Evolutionary conservation across 2,113 vertebrate species (phyloP), one percentile per base, ranked within the genome.

Genomic region (Lophotis ruficrista): DNA sequence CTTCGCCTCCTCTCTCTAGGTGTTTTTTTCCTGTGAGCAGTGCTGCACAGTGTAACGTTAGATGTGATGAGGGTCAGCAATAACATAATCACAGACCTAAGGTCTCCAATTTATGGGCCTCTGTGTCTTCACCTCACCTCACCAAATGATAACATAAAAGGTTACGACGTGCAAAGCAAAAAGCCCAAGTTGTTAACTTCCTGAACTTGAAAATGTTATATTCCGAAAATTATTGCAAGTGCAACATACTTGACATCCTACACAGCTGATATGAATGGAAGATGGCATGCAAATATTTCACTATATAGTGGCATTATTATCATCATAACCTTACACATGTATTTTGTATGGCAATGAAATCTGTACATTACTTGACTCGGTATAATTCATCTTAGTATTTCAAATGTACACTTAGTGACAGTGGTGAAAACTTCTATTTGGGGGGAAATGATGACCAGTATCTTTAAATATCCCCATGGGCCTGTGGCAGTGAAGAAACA

Each of bases 111-210:
- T 95, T 93, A 93, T 88, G 76, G 1, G 27, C 76, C 68, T 94
- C 76, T 76, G 79, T 60, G 35, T 93, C 71, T 89, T 91, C 87
- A 90, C 62, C 68, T 92, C 95, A 93, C 94, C 93, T 96, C 79
- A 94, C 81, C 90, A 97, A 97, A 96, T 60, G 78, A 72, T 91
- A 93, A 96, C 95, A 96, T 94, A 96, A 97, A 97, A 97, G 97
- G 97, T 97, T 97, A 96, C 16, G 19, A 97, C 75, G 93, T 96
- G 83, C 93, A 95, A 97, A 92, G 96, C 90, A 87, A 94, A 97
- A 97, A 95, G 96, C 96, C 78, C 71, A 94, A 96, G 94, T 95
- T 96, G 93, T 97, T 98, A 98, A 98, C 98, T 96, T 97, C 91
- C 87, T 95, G 96, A 90, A 97, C 96, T 97, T 97, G 97, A 96